phyloP scores from a whole-genome alignment of 2,113 vertebrate species.

The Halcyon malimbica region DNA sequence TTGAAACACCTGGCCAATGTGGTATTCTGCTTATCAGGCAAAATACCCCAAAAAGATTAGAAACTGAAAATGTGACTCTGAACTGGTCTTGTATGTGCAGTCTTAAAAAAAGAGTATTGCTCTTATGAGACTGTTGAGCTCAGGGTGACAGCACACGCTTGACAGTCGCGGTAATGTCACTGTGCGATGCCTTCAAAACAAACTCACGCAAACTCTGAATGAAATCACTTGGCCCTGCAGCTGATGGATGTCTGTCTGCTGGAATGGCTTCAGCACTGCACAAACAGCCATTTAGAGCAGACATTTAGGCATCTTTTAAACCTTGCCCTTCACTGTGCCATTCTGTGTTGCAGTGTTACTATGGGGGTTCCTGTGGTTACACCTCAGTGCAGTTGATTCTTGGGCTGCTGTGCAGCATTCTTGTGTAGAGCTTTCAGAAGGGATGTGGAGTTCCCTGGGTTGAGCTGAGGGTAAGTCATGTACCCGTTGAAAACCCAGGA shows the following conservation, averaged over 20 bases:
- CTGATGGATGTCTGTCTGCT: not conserved
- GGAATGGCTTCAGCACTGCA: not conserved
- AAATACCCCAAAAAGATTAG: not conserved
- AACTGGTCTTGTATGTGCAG: not conserved
- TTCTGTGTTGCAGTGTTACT: not conserved
- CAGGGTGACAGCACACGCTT: not conserved
- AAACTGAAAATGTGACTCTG: not conserved
- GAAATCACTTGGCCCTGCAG: not conserved
- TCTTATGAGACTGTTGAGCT: not conserved
- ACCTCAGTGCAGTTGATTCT: not conserved
- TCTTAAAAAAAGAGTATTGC: not conserved
- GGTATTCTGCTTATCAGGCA: not conserved
- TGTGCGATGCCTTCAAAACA: not conserved
- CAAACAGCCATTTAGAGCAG: not conserved
- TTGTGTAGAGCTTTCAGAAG: not conserved
- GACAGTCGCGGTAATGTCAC: not conserved
- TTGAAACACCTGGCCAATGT: not conserved
- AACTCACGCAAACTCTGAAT: not conserved
- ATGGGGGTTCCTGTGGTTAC: not conserved
- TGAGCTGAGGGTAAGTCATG: not conserved
- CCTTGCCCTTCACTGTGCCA: too few relatives aligned
- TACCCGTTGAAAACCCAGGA: accelerated
- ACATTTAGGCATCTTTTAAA: not conserved
- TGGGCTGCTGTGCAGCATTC: not conserved
- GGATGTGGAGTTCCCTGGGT: not conserved